Conservation (phyloP, 2,797 vertebrate species). For the Thalassophryne amazonica region DNA sequence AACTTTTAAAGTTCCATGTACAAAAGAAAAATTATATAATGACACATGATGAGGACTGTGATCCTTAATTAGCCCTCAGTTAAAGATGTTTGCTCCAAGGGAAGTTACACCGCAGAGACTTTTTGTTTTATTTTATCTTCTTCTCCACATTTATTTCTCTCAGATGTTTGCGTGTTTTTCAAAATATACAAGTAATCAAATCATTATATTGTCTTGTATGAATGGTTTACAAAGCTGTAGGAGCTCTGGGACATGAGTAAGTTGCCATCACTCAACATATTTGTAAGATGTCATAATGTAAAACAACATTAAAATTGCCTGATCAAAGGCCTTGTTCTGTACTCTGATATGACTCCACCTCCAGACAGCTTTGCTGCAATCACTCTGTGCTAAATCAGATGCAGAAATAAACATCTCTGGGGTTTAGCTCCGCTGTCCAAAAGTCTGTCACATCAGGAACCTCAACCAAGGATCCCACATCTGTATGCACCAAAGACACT, state of each 20-base stretch:
- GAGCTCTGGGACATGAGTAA: slow-evolving; percentile 20
- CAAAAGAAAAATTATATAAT: too few species aligned
- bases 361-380: slow-evolving; percentile 59
- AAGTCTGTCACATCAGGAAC: slow-evolving; percentile 34
- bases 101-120: too few species aligned
- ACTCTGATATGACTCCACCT: slow-evolving; percentile 54
- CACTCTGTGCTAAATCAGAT: slow-evolving; percentile 60
- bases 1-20: too few species aligned
- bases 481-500: slow-evolving; percentile 22
- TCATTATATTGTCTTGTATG: slow-evolving; percentile 15
- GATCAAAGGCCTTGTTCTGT: slow-evolving; percentile 53
- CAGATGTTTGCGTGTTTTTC: slow-evolving; percentile 26
- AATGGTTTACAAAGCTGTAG: slow-evolving; percentile 27
- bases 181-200: slow-evolving; percentile 12
- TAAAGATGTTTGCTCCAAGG: too few species aligned
- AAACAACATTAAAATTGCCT: slow-evolving; percentile 48
- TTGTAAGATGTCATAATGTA: slow-evolving; percentile 54
- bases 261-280: slow-evolving; percentile 48
- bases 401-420: slow-evolving; percentile 69
- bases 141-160: slow-evolving; percentile 3
- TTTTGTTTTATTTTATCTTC: not conserved
- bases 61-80: too few species aligned
- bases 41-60: too few species aligned
- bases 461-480: slow-evolving; percentile 39
- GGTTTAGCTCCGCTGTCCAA: slow-evolving; percentile 53